Evolutionary conservation across 2,113 vertebrate genomes (phyloP).

Genomic region (Bathybates hornii): DNA sequence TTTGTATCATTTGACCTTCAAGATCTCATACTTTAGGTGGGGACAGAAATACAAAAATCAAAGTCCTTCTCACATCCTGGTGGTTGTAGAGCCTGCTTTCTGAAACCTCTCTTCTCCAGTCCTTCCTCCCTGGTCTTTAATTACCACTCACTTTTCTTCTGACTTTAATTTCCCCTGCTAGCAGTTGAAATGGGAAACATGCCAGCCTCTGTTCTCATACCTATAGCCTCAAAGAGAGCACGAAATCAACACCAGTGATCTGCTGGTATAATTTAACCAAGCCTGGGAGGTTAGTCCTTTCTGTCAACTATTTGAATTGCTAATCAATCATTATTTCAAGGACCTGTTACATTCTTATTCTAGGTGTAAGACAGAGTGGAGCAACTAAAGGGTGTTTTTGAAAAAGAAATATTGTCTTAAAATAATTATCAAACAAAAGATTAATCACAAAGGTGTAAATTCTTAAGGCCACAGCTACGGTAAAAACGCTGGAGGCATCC

Average conservation of each 20-base stretch:
- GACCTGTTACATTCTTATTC: background rate
- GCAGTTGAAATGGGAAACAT: constrained; percentile 33
- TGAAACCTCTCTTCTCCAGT: constrained; percentile 39
- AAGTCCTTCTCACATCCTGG: constrained; percentile 33
- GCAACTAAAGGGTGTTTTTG: background rate
- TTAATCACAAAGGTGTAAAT: background rate
- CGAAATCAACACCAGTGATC: constrained; percentile 7
- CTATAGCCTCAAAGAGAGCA: constrained; percentile 19
- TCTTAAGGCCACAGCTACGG: background rate
- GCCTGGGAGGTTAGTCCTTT: background rate
- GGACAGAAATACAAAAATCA: constrained; percentile 38
- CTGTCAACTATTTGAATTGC: background rate
- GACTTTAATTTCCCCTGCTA: constrained; percentile 40
- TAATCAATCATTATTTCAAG: background rate
- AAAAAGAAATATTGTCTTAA: background rate
- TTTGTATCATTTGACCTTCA: constrained; percentile 74
- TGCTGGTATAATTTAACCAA: background rate
- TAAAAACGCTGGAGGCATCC: background rate
- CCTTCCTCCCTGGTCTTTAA: constrained; percentile 46
- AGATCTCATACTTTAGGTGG: constrained; percentile 51
- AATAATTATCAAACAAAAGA: background rate
- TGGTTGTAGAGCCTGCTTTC: constrained; percentile 53
- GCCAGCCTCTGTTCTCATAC: constrained; percentile 22
- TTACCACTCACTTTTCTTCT: constrained; percentile 37
- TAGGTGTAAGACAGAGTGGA: background rate